A percentile compares a stretch with the other conserved stretches of the same genome.
phyloP scores from a whole-genome alignment of 2,888 invertebrate genomes.

The Thera obeliscata region DNA sequence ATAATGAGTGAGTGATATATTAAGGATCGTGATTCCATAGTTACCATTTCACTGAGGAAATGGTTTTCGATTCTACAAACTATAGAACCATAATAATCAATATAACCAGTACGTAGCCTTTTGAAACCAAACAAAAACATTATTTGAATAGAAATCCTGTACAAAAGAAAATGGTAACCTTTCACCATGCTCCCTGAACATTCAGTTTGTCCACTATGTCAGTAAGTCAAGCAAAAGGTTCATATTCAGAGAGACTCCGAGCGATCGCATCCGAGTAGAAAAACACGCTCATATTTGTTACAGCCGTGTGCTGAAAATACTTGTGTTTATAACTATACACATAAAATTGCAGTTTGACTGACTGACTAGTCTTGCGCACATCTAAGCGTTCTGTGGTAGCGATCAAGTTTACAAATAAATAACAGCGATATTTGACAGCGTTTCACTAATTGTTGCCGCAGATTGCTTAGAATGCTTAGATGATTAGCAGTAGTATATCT shows the following conservation, averaged over 20 bases:
- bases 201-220: neutral
- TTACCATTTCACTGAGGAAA: too few relatives aligned
- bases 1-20: too few relatives aligned
- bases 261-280: neutral
- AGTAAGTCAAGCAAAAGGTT: neutral
- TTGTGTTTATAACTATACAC: neutral
- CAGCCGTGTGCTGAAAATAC: neutral
- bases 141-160: neutral
- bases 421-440: too few relatives aligned
- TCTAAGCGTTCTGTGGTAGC: too few relatives aligned
- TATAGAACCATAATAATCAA: neutral
- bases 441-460: too few relatives aligned
- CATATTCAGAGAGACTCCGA: neutral
- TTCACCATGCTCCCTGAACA: neutral
- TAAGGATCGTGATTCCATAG: too few relatives aligned
- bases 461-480: too few relatives aligned
- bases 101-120: neutral
- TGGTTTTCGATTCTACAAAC: too few relatives aligned
- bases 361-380: too few relatives aligned
- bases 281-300: neutral
- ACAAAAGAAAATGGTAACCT: neutral
- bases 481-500: too few relatives aligned
- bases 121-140: neutral
- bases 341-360: neutral
- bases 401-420: too few relatives aligned